phyloP scores from a whole-genome alignment of 2,797 vertebrate species.

The Vultur gryphus region DNA sequence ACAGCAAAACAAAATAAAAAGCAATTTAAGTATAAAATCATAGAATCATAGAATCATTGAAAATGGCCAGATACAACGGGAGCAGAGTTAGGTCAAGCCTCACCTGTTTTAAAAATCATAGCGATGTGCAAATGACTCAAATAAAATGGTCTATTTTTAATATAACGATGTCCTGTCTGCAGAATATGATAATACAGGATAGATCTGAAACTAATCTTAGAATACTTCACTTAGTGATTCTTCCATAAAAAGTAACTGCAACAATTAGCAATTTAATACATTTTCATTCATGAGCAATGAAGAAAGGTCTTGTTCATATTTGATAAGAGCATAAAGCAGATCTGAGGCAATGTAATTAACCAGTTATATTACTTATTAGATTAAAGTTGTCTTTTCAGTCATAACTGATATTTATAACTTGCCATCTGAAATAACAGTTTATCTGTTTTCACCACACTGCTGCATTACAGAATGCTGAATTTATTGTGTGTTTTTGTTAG shows the following conservation, averaged over 20 bases:
- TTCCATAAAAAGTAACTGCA: not conserved
- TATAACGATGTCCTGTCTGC: not conserved
- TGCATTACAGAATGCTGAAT: not conserved
- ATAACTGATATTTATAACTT: not conserved
- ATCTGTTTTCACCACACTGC: not conserved
- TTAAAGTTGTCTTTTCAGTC: constrained; percentile 1
- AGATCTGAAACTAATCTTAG: constrained; percentile 16
- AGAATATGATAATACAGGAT: not conserved
- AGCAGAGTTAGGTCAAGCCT: not conserved
- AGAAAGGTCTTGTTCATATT: constrained; percentile 19
- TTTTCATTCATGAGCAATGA: constrained; percentile 2
- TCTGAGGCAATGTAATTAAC: constrained; percentile 5
- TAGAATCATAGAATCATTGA: not conserved
- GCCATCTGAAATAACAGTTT: not conserved
- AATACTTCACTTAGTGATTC: not conserved
- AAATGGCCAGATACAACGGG: not conserved
- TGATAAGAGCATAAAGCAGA: constrained; percentile 38
- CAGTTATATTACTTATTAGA: not conserved
- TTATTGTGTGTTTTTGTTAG: not conserved
- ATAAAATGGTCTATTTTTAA: not conserved
- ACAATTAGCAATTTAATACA: constrained; percentile 32
- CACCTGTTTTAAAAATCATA: not conserved
- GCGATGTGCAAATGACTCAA: not conserved
- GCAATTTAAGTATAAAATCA: not conserved
- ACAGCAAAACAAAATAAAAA: not conserved